A percentile compares a stretch with the other conserved stretches of the same genome.
Conservation (phyloP, 1,140 invertebrate species). For the Campoletis sonorensis region DNA sequence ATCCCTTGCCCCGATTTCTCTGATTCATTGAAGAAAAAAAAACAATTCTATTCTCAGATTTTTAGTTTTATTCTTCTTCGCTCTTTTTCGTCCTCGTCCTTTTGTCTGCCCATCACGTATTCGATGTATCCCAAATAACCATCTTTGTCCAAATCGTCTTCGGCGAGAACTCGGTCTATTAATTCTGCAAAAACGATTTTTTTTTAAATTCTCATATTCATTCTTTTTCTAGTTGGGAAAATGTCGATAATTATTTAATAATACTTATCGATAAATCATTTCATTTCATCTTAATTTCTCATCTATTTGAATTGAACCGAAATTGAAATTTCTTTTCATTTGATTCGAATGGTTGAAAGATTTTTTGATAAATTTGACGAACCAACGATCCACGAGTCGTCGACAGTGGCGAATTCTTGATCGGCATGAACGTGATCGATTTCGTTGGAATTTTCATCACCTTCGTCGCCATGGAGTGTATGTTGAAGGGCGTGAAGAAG, state of each 20-base stretch:
- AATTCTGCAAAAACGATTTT: conserved; percentile 77
- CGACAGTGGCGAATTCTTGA: conserved; percentile 48
- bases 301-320: too few species aligned
- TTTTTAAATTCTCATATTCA: not conserved
- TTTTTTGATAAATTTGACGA: not conserved
- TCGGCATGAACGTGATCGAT: conserved; percentile 16
- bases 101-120: conserved; percentile 80
- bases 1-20: not conserved
- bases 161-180: conserved; percentile 86
- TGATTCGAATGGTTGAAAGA: not conserved
- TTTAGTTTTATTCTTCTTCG: conserved; percentile 46
- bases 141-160: conserved; percentile 88
- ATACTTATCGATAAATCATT: too few species aligned
- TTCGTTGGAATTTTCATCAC: conserved; percentile 53
- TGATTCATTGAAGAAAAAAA: not conserved
- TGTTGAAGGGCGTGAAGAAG: conserved; percentile 83
- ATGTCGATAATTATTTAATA: too few species aligned
- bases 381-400: conserved; percentile 52
- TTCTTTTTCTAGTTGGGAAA: too few species aligned
- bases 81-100: conserved; percentile 50
- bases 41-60: conserved; percentile 20
- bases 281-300: too few species aligned
- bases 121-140: conserved; percentile 90
- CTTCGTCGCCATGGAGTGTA: conserved; percentile 77
- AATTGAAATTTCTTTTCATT: not conserved